Evolutionary conservation across 1,140 invertebrate genomes (phyloP).

Genomic region (Eupristina koningsbergeri): DNA sequence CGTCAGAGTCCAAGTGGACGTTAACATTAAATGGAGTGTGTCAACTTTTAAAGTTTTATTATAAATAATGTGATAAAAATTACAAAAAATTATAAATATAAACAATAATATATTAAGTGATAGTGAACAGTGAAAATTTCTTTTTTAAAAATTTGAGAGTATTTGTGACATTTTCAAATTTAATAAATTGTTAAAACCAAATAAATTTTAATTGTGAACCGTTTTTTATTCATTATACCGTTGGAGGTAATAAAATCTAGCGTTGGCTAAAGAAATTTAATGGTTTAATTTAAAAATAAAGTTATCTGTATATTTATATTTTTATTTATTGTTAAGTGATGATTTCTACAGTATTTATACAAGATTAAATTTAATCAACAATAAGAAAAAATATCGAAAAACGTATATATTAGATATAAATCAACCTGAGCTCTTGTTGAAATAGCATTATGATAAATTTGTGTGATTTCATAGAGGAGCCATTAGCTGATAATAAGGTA

Average conservation of each 20-base stretch:
- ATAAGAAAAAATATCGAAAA: neutral
- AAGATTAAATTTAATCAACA: neutral
- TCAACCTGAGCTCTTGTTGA: no score
- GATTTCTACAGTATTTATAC: neutral
- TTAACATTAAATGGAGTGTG: neutral
- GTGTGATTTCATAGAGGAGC: neutral
- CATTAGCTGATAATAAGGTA: slow-evolving; percentile 21
- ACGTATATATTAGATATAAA: neutral
- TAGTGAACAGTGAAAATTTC: no score
- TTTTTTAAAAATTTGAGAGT: neutral
- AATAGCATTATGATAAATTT: slow-evolving; percentile 21
- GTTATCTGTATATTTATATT: neutral
- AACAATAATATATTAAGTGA: no score
- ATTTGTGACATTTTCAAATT: neutral
- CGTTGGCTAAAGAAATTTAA: neutral
- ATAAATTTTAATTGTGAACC: neutral
- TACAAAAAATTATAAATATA: neutral
- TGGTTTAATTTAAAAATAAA: neutral
- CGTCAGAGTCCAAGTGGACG: neutral
- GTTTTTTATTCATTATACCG: neutral
- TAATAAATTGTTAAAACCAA: neutral
- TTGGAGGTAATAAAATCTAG: neutral
- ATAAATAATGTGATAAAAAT: neutral
- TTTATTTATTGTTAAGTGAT: neutral
- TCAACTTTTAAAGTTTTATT: neutral